These are phyloP conservation scores for Zygothrica quintamaculata DNA, from an alignment of 2,888 invertebrate genomes.

Conservation along the genomic window DNA sequence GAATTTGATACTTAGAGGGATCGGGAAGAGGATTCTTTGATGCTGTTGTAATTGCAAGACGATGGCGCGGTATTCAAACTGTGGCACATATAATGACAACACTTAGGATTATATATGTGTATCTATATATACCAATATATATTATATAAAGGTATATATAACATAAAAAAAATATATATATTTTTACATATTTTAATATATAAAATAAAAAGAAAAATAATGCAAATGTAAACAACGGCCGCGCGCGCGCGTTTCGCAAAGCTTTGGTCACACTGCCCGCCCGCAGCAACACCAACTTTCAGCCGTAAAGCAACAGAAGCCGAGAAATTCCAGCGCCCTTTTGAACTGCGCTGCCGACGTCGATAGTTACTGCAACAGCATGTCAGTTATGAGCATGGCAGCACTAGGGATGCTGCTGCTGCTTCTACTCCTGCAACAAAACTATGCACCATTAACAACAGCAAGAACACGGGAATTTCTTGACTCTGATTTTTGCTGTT, in stretches of 20 bases:
- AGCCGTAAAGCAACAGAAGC: constrained; percentile 34
- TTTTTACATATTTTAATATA: constrained; percentile 5
- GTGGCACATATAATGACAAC: constrained; percentile 38
- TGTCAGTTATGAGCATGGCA: constrained; percentile 52
- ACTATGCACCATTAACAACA: constrained; percentile 37
- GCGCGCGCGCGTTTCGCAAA: constrained; percentile 45
- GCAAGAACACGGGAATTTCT: constrained; percentile 40
- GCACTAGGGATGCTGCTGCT: constrained; percentile 61
- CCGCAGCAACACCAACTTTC: constrained; percentile 1
- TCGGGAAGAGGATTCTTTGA: constrained; percentile 19
- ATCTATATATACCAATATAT: constrained; percentile 7
- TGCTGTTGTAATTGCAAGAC: constrained; percentile 33
- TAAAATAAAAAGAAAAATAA: constrained; percentile 26
- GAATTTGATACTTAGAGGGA: constrained; percentile 14
- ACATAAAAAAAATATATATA: not conserved
- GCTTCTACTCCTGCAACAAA: constrained; percentile 45
- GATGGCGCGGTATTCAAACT: constrained; percentile 48
- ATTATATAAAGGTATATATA: constrained; percentile 25
- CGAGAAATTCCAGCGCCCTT: constrained; percentile 63
- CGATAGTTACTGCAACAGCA: constrained; percentile 46
- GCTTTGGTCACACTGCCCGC: constrained; percentile 48
- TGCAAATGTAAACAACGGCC: constrained; percentile 15
- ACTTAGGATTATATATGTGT: constrained; percentile 11
- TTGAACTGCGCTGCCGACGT: constrained; percentile 41
- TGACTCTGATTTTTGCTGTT: constrained; percentile 26